These are phyloP conservation scores for Microctonus aethiopoides DNA, from an alignment of 2,888 invertebrate genomes.

Conservation along the genomic window DNA sequence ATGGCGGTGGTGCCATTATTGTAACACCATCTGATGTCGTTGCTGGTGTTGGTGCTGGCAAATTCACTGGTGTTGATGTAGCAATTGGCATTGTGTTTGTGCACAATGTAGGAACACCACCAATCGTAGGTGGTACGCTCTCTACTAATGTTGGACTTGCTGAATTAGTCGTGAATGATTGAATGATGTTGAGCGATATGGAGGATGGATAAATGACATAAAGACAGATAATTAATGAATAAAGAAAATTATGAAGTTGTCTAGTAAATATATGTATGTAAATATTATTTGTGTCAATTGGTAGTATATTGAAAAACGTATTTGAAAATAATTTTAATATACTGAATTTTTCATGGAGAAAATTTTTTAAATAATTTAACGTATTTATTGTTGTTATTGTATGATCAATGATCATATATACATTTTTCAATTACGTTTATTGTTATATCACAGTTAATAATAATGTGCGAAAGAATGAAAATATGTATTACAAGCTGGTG, in stretches of 20 bases:
- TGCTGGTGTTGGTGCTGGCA: slow-evolving; percentile 68
- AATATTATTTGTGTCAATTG: too few relatives aligned
- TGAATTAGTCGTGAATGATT: slow-evolving; percentile 34
- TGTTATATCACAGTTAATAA: too few relatives aligned
- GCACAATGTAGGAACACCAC: slow-evolving; percentile 67
- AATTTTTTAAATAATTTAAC: too few relatives aligned
- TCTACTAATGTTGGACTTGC: slow-evolving; percentile 53
- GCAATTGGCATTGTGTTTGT: slow-evolving; percentile 58
- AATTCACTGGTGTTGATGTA: slow-evolving; percentile 59
- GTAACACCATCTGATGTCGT: slow-evolving; percentile 51
- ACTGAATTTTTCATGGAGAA: too few relatives aligned
- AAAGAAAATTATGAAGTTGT: not conserved
- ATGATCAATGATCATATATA: too few relatives aligned
- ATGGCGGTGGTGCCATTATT: slow-evolving; percentile 35
- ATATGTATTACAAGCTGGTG: too few relatives aligned
- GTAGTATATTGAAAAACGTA: too few relatives aligned
- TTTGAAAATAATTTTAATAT: too few relatives aligned
- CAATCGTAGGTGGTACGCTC: slow-evolving; percentile 44
- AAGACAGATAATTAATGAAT: not conserved
- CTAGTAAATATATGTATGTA: too few relatives aligned
- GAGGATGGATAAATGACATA: slow-evolving; percentile 5
- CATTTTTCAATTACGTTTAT: too few relatives aligned
- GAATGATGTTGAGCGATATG: not conserved
- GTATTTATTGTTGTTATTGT: too few relatives aligned
- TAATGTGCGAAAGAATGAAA: too few relatives aligned